Percentiles rank a stretch among this genome's conserved stretches.
phyloP scores from a whole-genome alignment of 1,140 invertebrate species.

The Ylistrum balloti region DNA sequence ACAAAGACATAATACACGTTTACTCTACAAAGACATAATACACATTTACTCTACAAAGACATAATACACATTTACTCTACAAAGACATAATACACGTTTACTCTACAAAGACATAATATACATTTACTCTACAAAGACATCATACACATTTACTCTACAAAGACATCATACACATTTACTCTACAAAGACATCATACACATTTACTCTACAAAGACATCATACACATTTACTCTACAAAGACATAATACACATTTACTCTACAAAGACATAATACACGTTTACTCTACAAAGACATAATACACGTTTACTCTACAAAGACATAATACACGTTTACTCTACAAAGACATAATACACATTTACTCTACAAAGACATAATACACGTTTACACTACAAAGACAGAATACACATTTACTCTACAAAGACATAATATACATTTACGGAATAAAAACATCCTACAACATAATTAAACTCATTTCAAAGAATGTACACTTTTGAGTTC shows the following conservation, averaged over 20 bases:
- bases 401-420: constrained; percentile 85
- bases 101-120: too few species aligned
- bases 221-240: constrained; percentile 86
- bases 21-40: constrained; percentile 84
- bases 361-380: constrained; percentile 83
- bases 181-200: too few species aligned
- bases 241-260: constrained; percentile 84
- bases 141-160: too few species aligned
- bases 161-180: too few species aligned
- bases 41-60: constrained; percentile 85
- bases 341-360: constrained; percentile 73
- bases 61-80: constrained; percentile 84
- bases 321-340: constrained; percentile 84
- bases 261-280: constrained; percentile 72
- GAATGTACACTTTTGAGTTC: too few species aligned
- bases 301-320: constrained; percentile 85
- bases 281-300: constrained; percentile 84
- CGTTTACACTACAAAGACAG: constrained; percentile 84
- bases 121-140: too few species aligned
- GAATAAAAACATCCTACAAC: too few species aligned
- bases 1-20: constrained; percentile 72
- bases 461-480: too few species aligned
- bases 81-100: constrained; percentile 73
- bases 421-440: constrained; percentile 45
- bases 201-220: too few species aligned